These are phyloP conservation scores for Cisticola juncidis DNA, from an alignment of 2,113 vertebrate species.

Conservation along the genomic window DNA sequence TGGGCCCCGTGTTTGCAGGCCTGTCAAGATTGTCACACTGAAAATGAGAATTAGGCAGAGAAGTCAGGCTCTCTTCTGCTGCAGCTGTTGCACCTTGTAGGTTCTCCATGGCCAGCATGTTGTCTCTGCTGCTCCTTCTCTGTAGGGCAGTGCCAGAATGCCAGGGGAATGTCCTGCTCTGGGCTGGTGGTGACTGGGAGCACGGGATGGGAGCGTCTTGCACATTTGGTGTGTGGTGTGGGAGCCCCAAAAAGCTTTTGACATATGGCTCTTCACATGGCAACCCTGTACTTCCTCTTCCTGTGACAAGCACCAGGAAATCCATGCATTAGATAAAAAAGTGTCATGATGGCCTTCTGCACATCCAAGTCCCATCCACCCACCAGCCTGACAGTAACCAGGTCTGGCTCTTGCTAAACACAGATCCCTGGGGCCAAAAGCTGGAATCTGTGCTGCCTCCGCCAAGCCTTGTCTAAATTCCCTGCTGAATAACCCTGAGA, in stretches of 20 bases:
- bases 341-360: not conserved
- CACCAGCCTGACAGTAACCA: not conserved
- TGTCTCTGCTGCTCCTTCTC: not conserved
- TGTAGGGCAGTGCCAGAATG: not conserved
- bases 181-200: fast-evolving
- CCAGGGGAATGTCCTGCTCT: not conserved
- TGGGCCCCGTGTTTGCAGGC: fast-evolving
- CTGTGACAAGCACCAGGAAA: not conserved
- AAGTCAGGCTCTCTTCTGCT: not conserved
- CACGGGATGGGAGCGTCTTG: fast-evolving
- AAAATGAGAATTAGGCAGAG: not conserved
- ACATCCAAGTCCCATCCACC: not conserved
- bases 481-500: not conserved
- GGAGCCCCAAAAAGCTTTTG: not conserved
- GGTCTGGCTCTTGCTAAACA: not conserved
- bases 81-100: not conserved
- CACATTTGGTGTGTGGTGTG: fast-evolving
- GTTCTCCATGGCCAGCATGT: not conserved
- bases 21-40: not conserved
- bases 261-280: not conserved
- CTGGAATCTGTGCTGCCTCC: not conserved
- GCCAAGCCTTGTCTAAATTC: not conserved
- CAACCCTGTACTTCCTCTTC: not conserved
- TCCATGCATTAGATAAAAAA: not conserved
- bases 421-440: fast-evolving